A percentile compares a stretch with the other conserved stretches of the same genome.
phyloP scores from a whole-genome alignment of 2,888 invertebrate species.

The Lucinisca nassula region DNA sequence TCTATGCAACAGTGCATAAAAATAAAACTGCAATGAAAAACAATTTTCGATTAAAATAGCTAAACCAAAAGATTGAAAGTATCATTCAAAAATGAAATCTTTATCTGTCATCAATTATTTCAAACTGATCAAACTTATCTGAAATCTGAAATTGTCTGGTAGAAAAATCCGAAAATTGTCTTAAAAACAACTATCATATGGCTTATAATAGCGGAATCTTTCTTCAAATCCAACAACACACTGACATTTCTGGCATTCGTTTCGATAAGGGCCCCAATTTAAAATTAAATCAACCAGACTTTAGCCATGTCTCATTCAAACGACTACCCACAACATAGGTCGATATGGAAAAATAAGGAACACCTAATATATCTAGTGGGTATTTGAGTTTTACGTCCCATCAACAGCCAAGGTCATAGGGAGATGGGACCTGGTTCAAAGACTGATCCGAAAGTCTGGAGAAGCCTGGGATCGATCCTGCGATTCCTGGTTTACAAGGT shows the following conservation, averaged over 20 bases:
- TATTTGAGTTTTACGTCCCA: too few relatives aligned
- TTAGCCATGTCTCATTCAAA: too few relatives aligned
- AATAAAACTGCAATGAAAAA: too few relatives aligned
- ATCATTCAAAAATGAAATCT: background rate
- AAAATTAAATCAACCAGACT: background rate
- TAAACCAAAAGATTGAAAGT: background rate
- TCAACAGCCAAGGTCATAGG: too few relatives aligned
- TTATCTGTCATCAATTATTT: background rate
- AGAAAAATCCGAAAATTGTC: background rate
- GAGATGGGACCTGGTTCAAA: too few relatives aligned
- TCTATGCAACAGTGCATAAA: too few relatives aligned
- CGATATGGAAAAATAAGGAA: too few relatives aligned
- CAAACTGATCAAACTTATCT: background rate
- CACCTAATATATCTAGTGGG: too few relatives aligned
- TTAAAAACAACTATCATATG: background rate
- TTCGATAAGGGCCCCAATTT: background rate
- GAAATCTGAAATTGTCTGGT: background rate
- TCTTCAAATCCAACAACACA: background rate
- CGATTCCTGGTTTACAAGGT: too few relatives aligned
- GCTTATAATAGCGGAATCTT: background rate
- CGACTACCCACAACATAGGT: too few relatives aligned
- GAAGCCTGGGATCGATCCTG: too few relatives aligned
- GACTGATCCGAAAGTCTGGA: too few relatives aligned
- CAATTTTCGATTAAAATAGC: background rate
- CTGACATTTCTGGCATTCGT: background rate